Percentiles rank a stretch among this genome's conserved stretches.
phyloP scores from a whole-genome alignment of 2,113 vertebrate species.

The Ondatra zibethicus region DNA sequence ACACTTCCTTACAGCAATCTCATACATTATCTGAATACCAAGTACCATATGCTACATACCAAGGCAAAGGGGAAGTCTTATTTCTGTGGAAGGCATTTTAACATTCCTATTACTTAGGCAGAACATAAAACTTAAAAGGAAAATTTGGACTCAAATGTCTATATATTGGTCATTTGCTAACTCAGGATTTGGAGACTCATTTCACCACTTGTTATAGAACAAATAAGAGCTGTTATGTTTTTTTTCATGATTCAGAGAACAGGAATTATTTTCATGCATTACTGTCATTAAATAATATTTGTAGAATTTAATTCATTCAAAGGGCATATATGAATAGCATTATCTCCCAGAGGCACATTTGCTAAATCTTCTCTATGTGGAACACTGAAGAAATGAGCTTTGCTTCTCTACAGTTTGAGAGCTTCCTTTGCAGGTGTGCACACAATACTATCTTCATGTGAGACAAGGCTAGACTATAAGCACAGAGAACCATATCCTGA shows the following conservation, averaged over 20 bases:
- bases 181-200: background rate
- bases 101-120: background rate
- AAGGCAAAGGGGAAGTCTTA: background rate
- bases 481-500: background rate
- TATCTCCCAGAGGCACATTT: background rate
- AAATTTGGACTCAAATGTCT: conserved; percentile 35
- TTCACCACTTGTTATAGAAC: conserved; percentile 9
- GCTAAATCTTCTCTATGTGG: background rate
- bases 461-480: background rate
- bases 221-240: background rate
- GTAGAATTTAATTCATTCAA: background rate
- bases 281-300: background rate
- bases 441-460: background rate
- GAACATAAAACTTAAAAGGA: background rate
- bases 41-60: background rate
- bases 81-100: background rate
- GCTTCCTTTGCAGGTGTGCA: background rate
- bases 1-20: background rate
- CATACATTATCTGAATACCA: background rate
- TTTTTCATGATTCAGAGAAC: background rate
- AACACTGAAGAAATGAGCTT: background rate
- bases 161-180: background rate
- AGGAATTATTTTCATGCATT: background rate
- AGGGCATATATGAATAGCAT: background rate
- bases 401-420: background rate